Conservation (phyloP, 1,140 invertebrate genomes). For the Nephila pilipes region DNA sequence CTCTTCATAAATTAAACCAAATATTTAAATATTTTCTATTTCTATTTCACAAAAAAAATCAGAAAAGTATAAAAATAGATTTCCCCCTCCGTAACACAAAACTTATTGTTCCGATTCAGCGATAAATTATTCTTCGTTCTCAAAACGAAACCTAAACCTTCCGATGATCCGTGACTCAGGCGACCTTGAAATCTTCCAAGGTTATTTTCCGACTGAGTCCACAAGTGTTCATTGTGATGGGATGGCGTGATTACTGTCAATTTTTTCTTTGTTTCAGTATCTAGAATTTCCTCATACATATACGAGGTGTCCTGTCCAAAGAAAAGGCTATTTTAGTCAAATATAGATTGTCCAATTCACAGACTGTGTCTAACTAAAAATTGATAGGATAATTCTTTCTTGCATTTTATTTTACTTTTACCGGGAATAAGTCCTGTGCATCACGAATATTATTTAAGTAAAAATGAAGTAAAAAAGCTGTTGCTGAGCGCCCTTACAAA, state of each 20-base stretch:
- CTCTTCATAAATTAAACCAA: not conserved
- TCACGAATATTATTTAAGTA: too few relatives aligned
- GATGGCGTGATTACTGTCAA: slow-evolving; percentile 24
- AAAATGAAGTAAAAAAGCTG: not conserved
- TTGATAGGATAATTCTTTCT: not conserved
- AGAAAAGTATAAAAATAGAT: slow-evolving; percentile 2
- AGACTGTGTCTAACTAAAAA: not conserved
- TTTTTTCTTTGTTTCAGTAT: slow-evolving; percentile 4
- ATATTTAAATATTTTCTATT: not conserved
- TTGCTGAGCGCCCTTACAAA: not conserved
- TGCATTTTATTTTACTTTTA: not conserved
- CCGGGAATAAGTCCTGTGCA: not conserved
- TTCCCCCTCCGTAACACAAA: not conserved
- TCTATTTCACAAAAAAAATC: not conserved
- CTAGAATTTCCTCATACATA: slow-evolving; percentile 17
- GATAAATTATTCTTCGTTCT: slow-evolving; percentile 6
- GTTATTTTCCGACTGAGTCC: not conserved
- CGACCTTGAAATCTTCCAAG: slow-evolving; percentile 16
- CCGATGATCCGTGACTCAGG: slow-evolving; percentile 19
- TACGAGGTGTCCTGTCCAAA: not conserved
- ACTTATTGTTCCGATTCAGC: slow-evolving; percentile 15
- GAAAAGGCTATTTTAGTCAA: not conserved
- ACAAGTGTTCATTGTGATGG: slow-evolving; percentile 24
- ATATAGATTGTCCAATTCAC: slow-evolving; percentile 5
- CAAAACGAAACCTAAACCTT: slow-evolving; percentile 2